Base-by-base conservation (phyloP, 2,888 invertebrate genomes). In the Mythimna pallens region DNA sequence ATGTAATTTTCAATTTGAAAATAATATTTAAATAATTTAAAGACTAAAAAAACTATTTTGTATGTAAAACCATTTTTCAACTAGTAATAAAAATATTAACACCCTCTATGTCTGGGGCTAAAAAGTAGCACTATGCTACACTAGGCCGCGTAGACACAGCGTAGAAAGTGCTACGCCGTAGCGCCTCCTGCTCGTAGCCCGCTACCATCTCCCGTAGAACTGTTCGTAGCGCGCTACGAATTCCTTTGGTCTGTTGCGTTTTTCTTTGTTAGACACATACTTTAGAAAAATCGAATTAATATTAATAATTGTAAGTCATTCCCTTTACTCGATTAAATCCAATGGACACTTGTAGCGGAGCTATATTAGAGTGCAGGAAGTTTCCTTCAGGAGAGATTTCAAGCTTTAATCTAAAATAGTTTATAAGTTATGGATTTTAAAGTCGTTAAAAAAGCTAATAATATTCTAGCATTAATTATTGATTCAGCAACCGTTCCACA, bases 131-230 rank as follows among this genome's bases (percentile, higher is more conserved):
- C 47, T 65, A 58, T 17, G 43, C 82, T 70, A 82, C 50, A 47
- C 22, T 22, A 70, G 47, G 43, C 43, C 59, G 47, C 73, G 83
- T 81, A 82, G 80, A 47, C 34, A 36, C 71, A 78, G 75, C 86
- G 85, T 89, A 87, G 89, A 84, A 82, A 81, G 70, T 76, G 82
- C 90, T 90, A 90, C 90, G 88, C 2, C 86, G 90, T 88, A 89
- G 88, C 82, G 34, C 67, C 14, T 83, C 86, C 81, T 78, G 66
- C 70, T 75, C 83, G 85, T 89, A 87, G 84, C 74, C 30, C 71
- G 52, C 63, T 64, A 66, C 57, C 59, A 61, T 52, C 67, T 72
- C 75, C 65, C 69, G 78, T 78, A 81, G 80, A 70, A 50, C 68
- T 66, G 55, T 67, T 55, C 73, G 76, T 79, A 83, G 76, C 82